phyloP scores from a whole-genome alignment of 1,140 invertebrate species.

The Whitmania pigra region DNA sequence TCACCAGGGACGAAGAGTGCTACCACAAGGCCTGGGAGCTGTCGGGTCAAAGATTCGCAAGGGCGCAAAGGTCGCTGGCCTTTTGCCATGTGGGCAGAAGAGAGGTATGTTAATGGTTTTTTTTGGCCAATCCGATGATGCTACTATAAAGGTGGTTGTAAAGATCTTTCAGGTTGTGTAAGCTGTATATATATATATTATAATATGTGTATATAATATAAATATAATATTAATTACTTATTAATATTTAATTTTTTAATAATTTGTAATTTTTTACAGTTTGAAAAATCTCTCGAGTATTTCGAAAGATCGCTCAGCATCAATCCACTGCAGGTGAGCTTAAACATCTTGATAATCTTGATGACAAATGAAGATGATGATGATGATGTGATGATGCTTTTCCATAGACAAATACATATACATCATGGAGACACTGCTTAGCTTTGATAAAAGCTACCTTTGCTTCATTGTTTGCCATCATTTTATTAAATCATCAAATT shows the following conservation, averaged over 20 bases:
- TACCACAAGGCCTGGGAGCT: slow-evolving; percentile 84
- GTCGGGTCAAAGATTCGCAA: slow-evolving; percentile 48
- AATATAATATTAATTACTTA: no score
- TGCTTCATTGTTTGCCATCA: no score
- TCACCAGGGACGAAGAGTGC: slow-evolving; percentile 52
- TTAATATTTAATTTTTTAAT: no score
- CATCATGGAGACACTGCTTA: no score
- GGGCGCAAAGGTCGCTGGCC: slow-evolving; percentile 35
- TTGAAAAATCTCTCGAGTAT: slow-evolving; percentile 35
- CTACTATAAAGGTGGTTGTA: background rate
- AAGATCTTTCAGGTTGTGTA: background rate
- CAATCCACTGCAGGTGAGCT: slow-evolving; percentile 53
- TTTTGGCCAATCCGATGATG: background rate
- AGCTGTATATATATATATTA: slow-evolving; percentile 1
- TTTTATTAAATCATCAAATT: no score
- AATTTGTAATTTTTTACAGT: no score
- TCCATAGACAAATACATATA: no score
- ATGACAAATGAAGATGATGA: no score
- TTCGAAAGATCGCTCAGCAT: slow-evolving; percentile 65
- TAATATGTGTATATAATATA: no score
- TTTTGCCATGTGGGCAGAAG: slow-evolving; percentile 24
- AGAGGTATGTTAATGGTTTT: slow-evolving; percentile 29
- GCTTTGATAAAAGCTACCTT: no score
- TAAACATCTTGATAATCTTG: background rate
- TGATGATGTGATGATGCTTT: no score